Evolutionary conservation across 2,797 vertebrate genomes (phyloP).

Genomic region (Sparidentex hasta): DNA sequence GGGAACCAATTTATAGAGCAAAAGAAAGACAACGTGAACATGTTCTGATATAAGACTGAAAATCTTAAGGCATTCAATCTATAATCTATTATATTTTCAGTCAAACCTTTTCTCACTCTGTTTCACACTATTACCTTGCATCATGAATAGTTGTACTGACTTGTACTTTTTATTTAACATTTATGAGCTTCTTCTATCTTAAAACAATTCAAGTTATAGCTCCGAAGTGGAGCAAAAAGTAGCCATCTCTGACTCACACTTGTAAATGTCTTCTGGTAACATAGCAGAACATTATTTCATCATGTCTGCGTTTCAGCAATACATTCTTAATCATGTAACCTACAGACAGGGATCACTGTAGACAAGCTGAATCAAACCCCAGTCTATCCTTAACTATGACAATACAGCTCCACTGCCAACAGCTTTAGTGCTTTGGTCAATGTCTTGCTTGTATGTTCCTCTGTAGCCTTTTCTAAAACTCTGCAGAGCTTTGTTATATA

Average conservation of each 20-base stretch:
- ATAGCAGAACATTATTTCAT: constrained; percentile 8
- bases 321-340: background rate
- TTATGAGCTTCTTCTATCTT: background rate
- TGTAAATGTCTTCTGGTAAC: constrained; percentile 5
- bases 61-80: background rate
- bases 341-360: background rate
- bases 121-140: background rate
- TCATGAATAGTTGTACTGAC: background rate
- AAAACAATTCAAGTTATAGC: background rate
- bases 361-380: background rate
- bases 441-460: background rate
- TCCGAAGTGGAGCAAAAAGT: background rate
- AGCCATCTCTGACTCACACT: constrained; percentile 1
- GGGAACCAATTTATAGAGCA: background rate
- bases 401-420: background rate
- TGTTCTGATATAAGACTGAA: background rate
- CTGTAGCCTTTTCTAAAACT: background rate
- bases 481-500: background rate
- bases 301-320: background rate
- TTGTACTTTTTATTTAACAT: background rate
- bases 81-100: background rate
- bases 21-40: background rate
- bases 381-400: background rate
- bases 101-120: background rate
- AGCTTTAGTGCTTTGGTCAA: background rate